These are phyloP conservation scores for Salvator merianae DNA, from an alignment of 2,113 vertebrate species.

Conservation along the genomic window DNA sequence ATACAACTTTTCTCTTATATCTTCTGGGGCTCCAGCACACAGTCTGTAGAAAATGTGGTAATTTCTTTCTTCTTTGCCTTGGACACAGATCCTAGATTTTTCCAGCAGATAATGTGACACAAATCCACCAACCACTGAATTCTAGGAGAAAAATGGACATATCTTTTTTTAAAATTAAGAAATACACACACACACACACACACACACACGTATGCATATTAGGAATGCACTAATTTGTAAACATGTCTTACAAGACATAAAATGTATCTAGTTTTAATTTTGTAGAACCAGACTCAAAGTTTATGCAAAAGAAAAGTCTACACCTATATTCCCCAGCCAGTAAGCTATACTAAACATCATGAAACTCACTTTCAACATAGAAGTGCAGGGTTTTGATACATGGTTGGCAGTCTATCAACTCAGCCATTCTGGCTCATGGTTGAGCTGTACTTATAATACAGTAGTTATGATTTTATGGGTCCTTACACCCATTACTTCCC, in stretches of 20 bases:
- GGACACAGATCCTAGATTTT: slow-evolving; percentile 97
- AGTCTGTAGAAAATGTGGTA: slow-evolving; percentile 98
- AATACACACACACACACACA: background rate
- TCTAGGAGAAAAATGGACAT: slow-evolving; percentile 75
- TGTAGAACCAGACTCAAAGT: background rate
- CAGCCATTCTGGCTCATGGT: background rate
- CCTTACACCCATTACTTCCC: too few relatives aligned
- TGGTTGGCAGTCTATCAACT: background rate
- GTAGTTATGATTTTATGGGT: background rate
- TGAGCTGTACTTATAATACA: background rate
- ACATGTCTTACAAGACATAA: background rate
- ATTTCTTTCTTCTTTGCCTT: slow-evolving; percentile 95
- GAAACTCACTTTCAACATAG: background rate
- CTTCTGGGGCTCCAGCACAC: slow-evolving; percentile 93
- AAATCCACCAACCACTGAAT: slow-evolving; percentile 93
- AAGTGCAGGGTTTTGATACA: background rate
- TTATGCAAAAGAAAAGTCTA: background rate
- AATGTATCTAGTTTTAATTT: background rate
- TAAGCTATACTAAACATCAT: too few relatives aligned
- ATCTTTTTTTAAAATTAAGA: slow-evolving; percentile 35
- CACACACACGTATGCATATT: too few relatives aligned
- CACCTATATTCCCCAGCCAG: too few relatives aligned
- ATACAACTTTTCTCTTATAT: slow-evolving; percentile 89
- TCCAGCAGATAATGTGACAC: slow-evolving; percentile 98
- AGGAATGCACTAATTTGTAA: background rate